These are phyloP conservation scores for Diloba caeruleocephala DNA, from an alignment of 2,888 invertebrate species.

Conservation along the genomic window DNA sequence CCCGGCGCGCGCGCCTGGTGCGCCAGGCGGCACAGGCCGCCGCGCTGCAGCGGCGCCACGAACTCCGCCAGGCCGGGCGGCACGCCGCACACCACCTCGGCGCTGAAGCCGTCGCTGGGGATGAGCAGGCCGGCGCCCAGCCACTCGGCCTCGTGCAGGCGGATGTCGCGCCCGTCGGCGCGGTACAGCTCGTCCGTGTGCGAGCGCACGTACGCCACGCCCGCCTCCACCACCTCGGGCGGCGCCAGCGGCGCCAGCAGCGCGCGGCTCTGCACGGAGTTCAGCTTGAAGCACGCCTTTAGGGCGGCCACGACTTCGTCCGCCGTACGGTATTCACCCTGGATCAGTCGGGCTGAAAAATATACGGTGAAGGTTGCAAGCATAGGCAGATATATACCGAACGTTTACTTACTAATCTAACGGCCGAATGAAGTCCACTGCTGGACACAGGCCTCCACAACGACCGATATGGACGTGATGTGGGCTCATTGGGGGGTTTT, in stretches of 20 bases:
- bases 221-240: constrained; percentile 91
- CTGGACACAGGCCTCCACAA: no score
- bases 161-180: constrained; percentile 96
- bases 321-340: constrained; percentile 84
- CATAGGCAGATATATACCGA: no score
- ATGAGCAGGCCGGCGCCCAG: constrained; percentile 96
- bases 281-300: constrained; percentile 98
- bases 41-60: constrained; percentile 94
- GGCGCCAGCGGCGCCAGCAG: constrained; percentile 90
- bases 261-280: constrained; percentile 97
- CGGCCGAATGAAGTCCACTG: no score
- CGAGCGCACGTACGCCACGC: constrained; percentile 94
- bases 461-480: no score
- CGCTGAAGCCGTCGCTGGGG: constrained; percentile 99
- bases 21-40: constrained; percentile 96
- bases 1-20: constrained; percentile 97
- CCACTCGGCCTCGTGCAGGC: constrained; percentile 97
- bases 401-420: no score
- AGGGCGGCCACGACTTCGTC: constrained; percentile 97
- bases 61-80: constrained; percentile 98
- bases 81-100: constrained; percentile 98
- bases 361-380: background rate
- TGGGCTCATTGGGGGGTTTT: no score
- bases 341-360: constrained; percentile 77
- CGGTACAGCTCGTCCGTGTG: constrained; percentile 97